Evolutionary conservation across 2,113 vertebrate genomes (phyloP).

Genomic region (Plectropomus leopardus): DNA sequence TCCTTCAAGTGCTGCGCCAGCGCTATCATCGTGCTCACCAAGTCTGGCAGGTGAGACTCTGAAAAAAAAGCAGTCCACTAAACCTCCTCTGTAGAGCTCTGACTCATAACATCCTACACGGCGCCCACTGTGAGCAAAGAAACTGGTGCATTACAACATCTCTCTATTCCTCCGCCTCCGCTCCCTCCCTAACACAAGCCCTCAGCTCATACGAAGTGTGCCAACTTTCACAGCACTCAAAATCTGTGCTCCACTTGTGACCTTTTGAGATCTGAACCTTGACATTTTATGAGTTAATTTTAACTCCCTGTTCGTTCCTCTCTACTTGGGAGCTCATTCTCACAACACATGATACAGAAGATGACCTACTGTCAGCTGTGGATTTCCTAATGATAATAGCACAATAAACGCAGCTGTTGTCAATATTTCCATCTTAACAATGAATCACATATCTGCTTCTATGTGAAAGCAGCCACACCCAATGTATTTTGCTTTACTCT

Average conservation of each 20-base stretch:
- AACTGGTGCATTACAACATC: constrained; percentile 34
- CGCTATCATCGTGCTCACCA: constrained; percentile 97
- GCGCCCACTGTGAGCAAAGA: constrained; percentile 28
- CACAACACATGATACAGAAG: constrained; percentile 51
- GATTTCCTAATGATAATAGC: constrained; percentile 28
- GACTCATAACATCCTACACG: constrained; percentile 31
- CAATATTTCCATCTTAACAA: constrained; percentile 4
- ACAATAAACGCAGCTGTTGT: constrained; percentile 6
- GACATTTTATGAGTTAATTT: constrained; percentile 87
- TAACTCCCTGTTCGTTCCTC: constrained; percentile 76
- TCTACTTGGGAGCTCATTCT: constrained; percentile 43
- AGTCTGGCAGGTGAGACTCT: constrained; percentile 92
- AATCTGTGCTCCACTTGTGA: constrained; percentile 68
- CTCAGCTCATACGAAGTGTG: constrained; percentile 39
- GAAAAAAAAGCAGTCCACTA: background rate
- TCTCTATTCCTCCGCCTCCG: constrained; percentile 15
- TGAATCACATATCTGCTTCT: background rate
- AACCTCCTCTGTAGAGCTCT: constrained; percentile 19
- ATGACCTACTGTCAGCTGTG: constrained; percentile 37
- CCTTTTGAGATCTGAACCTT: constrained; percentile 84
- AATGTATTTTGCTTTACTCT: background rate
- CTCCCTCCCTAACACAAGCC: constrained; percentile 26
- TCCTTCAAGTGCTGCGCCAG: constrained; percentile 99
- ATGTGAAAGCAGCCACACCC: background rate
- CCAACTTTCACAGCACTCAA: constrained; percentile 55